These are phyloP conservation scores for Lynx canadensis DNA, from an alignment of 2,113 vertebrate genomes.

Conservation along the genomic window DNA sequence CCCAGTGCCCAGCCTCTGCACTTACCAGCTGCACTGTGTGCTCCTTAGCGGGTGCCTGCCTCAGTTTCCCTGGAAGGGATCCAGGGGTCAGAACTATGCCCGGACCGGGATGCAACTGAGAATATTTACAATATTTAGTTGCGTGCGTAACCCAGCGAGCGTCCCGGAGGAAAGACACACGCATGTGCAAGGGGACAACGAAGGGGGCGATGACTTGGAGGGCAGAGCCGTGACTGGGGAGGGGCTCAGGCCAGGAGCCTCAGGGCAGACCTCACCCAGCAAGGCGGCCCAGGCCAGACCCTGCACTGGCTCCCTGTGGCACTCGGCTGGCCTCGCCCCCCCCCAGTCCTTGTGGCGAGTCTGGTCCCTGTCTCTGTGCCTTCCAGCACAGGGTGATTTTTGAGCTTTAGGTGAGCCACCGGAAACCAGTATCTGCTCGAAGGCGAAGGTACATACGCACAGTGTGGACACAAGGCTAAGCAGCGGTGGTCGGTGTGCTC, in stretches of 20 bases:
- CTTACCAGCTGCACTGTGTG: rapidly evolving
- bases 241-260: not conserved
- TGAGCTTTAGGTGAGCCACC: no score
- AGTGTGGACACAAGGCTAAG: no score
- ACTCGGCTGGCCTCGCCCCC: not conserved
- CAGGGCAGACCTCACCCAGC: not conserved
- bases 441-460: rapidly evolving
- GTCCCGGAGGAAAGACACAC: rapidly evolving
- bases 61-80: not conserved
- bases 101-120: rapidly evolving
- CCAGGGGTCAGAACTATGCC: not conserved
- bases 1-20: not conserved
- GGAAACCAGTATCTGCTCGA: rapidly evolving
- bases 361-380: rapidly evolving
- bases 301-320: not conserved
- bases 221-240: not conserved
- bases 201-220: not conserved
- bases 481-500: no score
- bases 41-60: not conserved
- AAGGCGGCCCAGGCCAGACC: not conserved
- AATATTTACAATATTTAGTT: no score
- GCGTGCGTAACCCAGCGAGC: not conserved
- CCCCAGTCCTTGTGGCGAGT: not conserved
- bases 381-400: not conserved
- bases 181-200: rapidly evolving